A percentile compares a stretch with the other conserved stretches of the same genome.
Conservation (phyloP, 2,797 vertebrate genomes). For the Allochrocebus solatus region DNA sequence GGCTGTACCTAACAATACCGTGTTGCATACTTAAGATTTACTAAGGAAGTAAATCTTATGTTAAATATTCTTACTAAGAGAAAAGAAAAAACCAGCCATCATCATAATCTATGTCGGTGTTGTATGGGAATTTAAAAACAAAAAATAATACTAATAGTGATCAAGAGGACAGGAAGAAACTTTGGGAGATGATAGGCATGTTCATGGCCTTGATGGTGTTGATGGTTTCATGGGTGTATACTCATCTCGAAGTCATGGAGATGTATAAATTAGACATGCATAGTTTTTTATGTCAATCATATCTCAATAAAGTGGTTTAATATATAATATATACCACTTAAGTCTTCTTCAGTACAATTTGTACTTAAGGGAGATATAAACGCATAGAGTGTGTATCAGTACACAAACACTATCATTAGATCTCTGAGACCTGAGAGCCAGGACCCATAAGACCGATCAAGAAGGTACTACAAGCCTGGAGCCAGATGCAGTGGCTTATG, state of each 20-base stretch:
- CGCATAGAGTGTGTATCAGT: rapidly evolving
- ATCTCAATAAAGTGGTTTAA: neutral
- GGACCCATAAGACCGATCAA: rapidly evolving
- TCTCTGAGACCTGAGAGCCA: neutral
- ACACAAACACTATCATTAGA: neutral
- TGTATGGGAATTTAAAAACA: neutral
- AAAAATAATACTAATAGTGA: neutral
- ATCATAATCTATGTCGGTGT: neutral
- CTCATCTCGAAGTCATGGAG: neutral
- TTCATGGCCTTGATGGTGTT: too few relatives aligned
- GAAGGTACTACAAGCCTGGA: neutral
- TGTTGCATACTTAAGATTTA: neutral
- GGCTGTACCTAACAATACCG: neutral
- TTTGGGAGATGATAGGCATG: rapidly evolving
- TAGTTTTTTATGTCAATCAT: neutral
- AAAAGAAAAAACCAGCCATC: neutral
- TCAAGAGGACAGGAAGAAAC: neutral
- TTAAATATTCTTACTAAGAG: neutral
- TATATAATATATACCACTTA: neutral
- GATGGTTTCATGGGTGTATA: neutral
- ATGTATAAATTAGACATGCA: neutral
- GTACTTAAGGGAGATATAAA: neutral
- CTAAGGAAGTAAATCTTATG: neutral
- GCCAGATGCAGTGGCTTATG: neutral
- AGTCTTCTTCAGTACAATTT: neutral